Base-by-base conservation (phyloP, 2,113 vertebrate species). In the Malurus cyaneus region DNA sequence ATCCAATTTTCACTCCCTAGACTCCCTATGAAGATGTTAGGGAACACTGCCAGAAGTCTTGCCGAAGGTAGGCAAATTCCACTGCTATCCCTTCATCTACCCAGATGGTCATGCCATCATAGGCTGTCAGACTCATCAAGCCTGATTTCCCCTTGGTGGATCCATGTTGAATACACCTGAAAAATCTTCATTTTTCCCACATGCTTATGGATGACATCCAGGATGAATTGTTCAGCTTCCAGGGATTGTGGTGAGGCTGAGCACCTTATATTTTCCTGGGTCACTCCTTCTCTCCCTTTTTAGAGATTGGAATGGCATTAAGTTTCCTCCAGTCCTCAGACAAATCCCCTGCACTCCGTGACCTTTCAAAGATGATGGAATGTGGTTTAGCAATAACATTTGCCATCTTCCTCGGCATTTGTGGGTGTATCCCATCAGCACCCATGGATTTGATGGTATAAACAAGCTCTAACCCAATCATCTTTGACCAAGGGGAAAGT, bases 261-360 rank as follows among this genome's bases (percentile, higher is more conserved):
- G 2, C 4, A 31, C 5, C 34, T 53, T 31, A 9, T 34, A 59
- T 31, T 86, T 59, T 42, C 19, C 44, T 50, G 13, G 16, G 7
- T 76, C 39, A 17, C 3, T 50, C 36, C 31, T 57, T 57, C 13
- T 56, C n/a, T 56, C 24, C 16, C 31, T 66, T 50, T 66, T 42
- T 42, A 31, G 50, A 66, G 36, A 14, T 20, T 59, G 20, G 41
- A 76, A 25, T 7, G 11, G 34, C 20, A 36, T 26, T 59, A 32
- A 6, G 8, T 66, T 86, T 50, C 8, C 5, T 66, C 11, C 31
- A 50, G 16, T 50, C 20, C 14, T 31, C 36, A 86, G 31, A 20
- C 13, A 44, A 42, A 14, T 26, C 11, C 10, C 3, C 20, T 57
- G 19, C 0, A 0, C 20, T 34, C 29, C 53, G 14, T 26, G 36